phyloP scores from a whole-genome alignment of 2,113 vertebrate species.

The Bujurquina vittata region DNA sequence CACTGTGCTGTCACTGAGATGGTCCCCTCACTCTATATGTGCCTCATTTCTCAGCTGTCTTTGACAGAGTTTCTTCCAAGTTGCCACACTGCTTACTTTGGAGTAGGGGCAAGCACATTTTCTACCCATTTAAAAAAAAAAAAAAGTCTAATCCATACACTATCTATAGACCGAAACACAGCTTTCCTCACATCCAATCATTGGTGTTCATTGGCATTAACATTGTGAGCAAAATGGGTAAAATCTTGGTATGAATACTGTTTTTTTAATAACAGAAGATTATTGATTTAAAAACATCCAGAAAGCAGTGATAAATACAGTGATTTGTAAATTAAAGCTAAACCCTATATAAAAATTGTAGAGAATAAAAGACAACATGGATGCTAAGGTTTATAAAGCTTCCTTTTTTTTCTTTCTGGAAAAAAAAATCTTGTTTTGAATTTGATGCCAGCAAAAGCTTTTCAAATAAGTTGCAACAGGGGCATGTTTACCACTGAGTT shows the following conservation, averaged over 20 bases:
- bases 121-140: constrained; percentile 27
- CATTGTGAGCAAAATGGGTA: not conserved
- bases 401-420: not conserved
- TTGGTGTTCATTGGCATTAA: constrained; percentile 47
- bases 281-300: not conserved
- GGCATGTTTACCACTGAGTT: not conserved
- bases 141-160: constrained; percentile 49
- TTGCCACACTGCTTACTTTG: constrained; percentile 57
- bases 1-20: constrained; percentile 78
- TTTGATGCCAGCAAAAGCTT: not conserved
- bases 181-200: constrained; percentile 42
- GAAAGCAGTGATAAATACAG: not conserved
- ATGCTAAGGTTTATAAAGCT: not conserved
- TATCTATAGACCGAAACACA: constrained; percentile 15
- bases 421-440: not conserved
- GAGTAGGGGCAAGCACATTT: constrained; percentile 19
- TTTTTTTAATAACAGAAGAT: not conserved
- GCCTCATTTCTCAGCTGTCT: constrained; percentile 78
- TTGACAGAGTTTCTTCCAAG: constrained; percentile 69
- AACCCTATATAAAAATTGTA: not conserved
- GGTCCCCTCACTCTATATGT: constrained; percentile 76
- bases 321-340: not conserved
- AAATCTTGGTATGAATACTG: not conserved
- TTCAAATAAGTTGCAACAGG: not conserved
- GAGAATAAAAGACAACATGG: not conserved